These are phyloP conservation scores for Araneus ventricosus DNA, from an alignment of 1,140 invertebrate genomes.

Conservation along the genomic window DNA sequence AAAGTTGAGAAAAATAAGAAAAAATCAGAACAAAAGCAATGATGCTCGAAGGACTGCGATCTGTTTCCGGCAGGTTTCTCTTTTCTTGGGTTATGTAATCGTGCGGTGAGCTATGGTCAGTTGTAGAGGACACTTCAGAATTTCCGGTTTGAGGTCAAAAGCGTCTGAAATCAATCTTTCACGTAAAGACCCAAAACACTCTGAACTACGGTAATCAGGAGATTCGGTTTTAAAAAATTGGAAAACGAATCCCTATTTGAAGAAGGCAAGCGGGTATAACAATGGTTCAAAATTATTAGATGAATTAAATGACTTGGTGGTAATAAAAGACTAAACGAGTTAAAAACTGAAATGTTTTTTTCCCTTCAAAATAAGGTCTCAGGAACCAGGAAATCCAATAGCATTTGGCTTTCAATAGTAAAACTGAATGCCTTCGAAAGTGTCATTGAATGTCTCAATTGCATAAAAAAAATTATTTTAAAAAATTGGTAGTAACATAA, in stretches of 20 bases:
- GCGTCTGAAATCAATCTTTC: neutral
- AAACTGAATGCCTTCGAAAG: no score
- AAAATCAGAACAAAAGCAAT: neutral
- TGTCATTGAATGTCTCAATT: no score
- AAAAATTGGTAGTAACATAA: no score
- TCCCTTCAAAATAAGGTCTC: no score
- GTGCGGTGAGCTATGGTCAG: neutral
- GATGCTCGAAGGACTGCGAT: neutral
- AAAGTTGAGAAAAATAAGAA: neutral
- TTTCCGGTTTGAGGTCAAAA: neutral
- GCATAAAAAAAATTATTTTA: no score
- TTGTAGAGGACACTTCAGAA: neutral
- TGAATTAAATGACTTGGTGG: no score
- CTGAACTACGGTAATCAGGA: neutral
- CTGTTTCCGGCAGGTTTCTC: neutral
- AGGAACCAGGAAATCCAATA: no score
- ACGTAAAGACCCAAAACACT: neutral
- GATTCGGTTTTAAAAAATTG: neutral
- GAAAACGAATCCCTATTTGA: neutral
- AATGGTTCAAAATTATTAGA: no score
- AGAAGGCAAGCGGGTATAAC: neutral
- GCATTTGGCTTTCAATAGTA: no score
- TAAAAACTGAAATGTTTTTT: no score
- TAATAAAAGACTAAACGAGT: no score
- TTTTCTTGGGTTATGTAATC: neutral